phyloP scores from a whole-genome alignment of 2,113 vertebrate species.

The Antennarius striatus region DNA sequence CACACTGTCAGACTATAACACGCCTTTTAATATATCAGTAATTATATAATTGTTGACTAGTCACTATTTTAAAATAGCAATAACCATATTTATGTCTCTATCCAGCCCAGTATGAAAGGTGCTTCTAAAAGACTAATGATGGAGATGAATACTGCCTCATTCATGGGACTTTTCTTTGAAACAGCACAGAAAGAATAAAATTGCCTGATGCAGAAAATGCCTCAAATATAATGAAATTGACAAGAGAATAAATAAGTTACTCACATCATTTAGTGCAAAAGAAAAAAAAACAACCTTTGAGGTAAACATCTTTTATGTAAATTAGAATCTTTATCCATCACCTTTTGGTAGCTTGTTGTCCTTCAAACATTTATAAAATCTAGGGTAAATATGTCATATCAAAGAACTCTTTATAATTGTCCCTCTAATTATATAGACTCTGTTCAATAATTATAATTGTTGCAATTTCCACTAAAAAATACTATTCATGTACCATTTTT shows the following conservation, averaged over 20 bases:
- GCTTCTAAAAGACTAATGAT: too few species aligned
- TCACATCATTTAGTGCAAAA: neutral
- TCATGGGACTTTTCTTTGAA: too few species aligned
- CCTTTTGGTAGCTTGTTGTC: neutral
- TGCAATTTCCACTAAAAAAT: too few species aligned
- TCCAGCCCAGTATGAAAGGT: too few species aligned
- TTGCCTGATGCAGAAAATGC: too few species aligned
- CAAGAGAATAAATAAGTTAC: neutral
- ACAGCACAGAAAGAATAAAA: too few species aligned
- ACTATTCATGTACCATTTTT: too few species aligned
- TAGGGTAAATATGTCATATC: neutral
- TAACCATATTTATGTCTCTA: neutral
- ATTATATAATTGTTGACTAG: neutral
- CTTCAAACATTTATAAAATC: neutral
- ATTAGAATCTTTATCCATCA: neutral
- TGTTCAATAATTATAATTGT: too few species aligned
- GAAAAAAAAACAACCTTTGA: neutral
- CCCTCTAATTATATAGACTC: too few species aligned
- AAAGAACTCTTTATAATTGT: neutral
- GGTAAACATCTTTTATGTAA: neutral
- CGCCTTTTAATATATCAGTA: neutral
- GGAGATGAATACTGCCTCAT: too few species aligned
- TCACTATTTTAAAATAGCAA: constrained; percentile 1
- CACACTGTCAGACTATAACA: too few species aligned
- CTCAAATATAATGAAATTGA: too few species aligned